Conservation (phyloP, 2,888 invertebrate genomes). For the Hymenopus coronatus region DNA sequence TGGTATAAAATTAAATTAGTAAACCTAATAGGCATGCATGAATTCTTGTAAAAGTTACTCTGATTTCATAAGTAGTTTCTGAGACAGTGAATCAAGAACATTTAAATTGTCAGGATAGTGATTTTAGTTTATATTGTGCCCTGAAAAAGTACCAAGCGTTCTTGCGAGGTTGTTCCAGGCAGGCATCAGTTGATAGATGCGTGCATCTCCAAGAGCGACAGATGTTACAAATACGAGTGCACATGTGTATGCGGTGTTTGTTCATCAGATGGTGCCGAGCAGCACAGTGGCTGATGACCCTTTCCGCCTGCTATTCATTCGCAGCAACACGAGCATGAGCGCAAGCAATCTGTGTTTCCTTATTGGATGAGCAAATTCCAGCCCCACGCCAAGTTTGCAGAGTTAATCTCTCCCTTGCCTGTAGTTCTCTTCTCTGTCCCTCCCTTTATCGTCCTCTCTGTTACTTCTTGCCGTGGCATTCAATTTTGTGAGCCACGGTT, state of each 20-base stretch:
- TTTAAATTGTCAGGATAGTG: too few species aligned
- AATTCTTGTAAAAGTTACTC: too few species aligned
- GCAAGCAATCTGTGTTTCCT: conserved; percentile 10
- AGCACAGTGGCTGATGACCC: not conserved
- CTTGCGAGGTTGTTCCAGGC: too few species aligned
- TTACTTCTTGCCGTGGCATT: not conserved
- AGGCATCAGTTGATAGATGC: too few species aligned
- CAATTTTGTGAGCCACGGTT: not conserved
- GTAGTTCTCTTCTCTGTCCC: not conserved
- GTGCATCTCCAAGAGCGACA: too few species aligned
- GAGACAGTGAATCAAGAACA: too few species aligned
- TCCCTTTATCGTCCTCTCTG: not conserved
- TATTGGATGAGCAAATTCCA: conserved; percentile 12
- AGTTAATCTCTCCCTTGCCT: not conserved
- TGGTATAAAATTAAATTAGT: too few species aligned
- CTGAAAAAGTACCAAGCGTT: too few species aligned
- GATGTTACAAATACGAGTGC: too few species aligned
- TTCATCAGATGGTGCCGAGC: not conserved
- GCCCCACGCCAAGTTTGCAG: not conserved
- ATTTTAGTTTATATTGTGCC: too few species aligned
- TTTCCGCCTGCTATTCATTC: not conserved
- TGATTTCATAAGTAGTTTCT: too few species aligned
- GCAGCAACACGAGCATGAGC: not conserved
- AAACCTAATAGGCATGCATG: too few species aligned
- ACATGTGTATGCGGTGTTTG: not conserved